Evolutionary conservation across 2,113 vertebrate genomes (phyloP), one percentile per base, ranked within the genome.

Genomic region (Spilogale gracilis): DNA sequence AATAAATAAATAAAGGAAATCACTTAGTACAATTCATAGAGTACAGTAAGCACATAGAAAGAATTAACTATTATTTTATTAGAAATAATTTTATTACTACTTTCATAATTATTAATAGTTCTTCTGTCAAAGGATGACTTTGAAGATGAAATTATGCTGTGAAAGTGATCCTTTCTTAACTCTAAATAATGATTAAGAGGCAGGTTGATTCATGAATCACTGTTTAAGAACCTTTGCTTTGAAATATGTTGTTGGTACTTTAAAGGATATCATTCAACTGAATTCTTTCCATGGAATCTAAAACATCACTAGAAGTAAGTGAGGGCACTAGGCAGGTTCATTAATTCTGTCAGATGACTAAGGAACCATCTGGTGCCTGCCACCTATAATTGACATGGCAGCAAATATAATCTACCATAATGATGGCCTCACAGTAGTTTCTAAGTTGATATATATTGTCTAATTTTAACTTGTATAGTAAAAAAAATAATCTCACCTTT

Each of bases 71-170:
- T 78, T 69, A 56, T 73, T 79, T 69, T 69, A 61, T 76, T 80
- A 85, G 16, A 76, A 93, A 81, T 48, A 78, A 83, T 38, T 20
- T 79, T 45, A 79, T 14, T 89, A 30, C 3, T 71, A 52, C 13
- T 56, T 89, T 91, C 0, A 54, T 60, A 89, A 73, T n/a, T 93
- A 92, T 54, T 95, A 67, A 90, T 54, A 54, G 18, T 81, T 79
- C 16, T 69, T 74, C 23, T 38, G 43, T 38, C 9, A 50, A 88
- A 63, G 8, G 25, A 25, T 18, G 23, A 80, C 50, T 85, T 87
- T 63, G 13, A 92, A 96, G 16, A 56, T 20, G 16, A 67, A 84
- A 63, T 86, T 92, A 83, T 67, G 84, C 14, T 80, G 0, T 60
- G 14, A 71, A 54, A 61, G 38, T 89, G 60, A 48, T 76, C 82